These are phyloP conservation scores for Pomacea maculata DNA, from an alignment of 1,140 invertebrate species.

Conservation along the genomic window DNA sequence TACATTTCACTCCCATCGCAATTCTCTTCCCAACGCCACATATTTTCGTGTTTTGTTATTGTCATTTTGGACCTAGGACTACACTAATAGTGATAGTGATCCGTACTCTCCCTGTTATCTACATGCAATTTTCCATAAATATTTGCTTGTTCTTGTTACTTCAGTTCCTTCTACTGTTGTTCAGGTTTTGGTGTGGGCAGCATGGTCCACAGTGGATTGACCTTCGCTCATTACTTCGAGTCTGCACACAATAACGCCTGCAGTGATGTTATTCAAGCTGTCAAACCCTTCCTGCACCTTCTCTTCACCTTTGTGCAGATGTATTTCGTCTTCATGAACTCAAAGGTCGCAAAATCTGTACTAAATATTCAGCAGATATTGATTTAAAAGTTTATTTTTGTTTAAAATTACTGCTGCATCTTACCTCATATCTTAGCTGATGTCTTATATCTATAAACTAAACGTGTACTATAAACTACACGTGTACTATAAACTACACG, in stretches of 20 bases:
- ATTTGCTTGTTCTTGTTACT: neutral
- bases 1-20: no score
- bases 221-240: slow-evolving; percentile 50
- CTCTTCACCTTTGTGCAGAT: slow-evolving; percentile 98
- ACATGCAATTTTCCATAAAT: neutral
- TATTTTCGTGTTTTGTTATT: no score
- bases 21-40: no score
- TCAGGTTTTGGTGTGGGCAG: slow-evolving; percentile 94
- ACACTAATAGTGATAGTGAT: neutral
- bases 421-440: no score
- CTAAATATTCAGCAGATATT: no score
- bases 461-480: no score
- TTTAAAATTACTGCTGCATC: no score
- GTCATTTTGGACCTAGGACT: no score
- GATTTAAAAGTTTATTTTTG: no score
- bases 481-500: no score
- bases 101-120: neutral
- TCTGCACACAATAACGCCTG: slow-evolving; percentile 55
- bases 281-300: slow-evolving; percentile 94
- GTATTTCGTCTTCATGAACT: slow-evolving; percentile 99
- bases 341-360: slow-evolving; percentile 75
- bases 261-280: slow-evolving; percentile 86
- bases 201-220: slow-evolving; percentile 95
- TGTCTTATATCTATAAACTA: no score
- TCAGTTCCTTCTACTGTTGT: slow-evolving; percentile 51